Conservation (phyloP, 2,113 vertebrate species). For the Protomyctophum bolini region DNA sequence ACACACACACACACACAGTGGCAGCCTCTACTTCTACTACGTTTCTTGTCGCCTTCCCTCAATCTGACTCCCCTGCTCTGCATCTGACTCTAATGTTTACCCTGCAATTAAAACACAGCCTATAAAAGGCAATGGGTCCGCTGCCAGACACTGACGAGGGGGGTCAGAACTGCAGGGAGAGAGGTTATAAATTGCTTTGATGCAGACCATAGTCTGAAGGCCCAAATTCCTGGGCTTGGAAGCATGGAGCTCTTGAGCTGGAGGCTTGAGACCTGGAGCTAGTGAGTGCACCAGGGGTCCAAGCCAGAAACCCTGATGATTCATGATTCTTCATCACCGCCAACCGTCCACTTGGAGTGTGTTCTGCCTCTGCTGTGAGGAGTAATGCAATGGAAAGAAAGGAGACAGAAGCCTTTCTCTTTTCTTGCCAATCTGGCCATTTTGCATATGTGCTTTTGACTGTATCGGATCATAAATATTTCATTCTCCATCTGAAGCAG, state of each 20-base stretch:
- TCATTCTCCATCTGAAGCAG: conserved; percentile 20
- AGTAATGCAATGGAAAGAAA: conserved; percentile 19
- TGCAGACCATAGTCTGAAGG: conserved; percentile 64
- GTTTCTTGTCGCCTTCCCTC: conserved; percentile 1
- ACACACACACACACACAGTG: background rate
- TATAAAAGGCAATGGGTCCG: conserved; percentile 80
- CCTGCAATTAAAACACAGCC: conserved; percentile 80
- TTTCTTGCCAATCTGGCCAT: conserved; percentile 14
- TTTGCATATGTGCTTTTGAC: conserved; percentile 23
- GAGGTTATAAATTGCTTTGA: conserved; percentile 79
- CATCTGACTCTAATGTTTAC: conserved; percentile 75
- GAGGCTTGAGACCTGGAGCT: conserved; percentile 37
- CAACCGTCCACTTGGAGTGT: conserved; percentile 40
- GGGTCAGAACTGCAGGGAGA: conserved; percentile 57
- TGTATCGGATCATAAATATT: conserved; percentile 11
- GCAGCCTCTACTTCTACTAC: conserved; percentile 5
- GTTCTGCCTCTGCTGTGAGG: conserved; percentile 22
- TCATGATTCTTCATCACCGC: conserved; percentile 45
- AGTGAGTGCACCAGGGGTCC: conserved; percentile 46
- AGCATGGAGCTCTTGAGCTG: conserved; percentile 21
- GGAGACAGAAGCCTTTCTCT: conserved; percentile 20
- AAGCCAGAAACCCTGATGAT: conserved; percentile 66
- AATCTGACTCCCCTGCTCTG: conserved; percentile 53
- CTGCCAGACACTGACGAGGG: conserved; percentile 71
- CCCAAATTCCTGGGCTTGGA: conserved; percentile 67